Conservation (phyloP, 2,797 vertebrate genomes). For the Bucorvus abyssinicus region DNA sequence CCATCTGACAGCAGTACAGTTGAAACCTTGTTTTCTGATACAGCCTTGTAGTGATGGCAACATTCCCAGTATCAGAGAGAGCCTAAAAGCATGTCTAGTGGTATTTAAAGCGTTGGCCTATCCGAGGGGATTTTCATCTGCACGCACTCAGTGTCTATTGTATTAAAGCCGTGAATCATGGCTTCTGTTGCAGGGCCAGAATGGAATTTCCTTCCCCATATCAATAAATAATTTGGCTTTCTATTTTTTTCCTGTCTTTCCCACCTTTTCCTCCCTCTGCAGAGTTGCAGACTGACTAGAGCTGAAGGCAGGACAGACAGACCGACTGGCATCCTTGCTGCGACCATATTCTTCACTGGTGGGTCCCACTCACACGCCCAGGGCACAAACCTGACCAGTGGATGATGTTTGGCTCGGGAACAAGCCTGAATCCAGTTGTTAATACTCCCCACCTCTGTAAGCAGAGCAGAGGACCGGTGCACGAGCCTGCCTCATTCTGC, state of each 20-base stretch:
- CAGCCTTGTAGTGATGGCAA: neutral
- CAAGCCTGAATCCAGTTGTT: neutral
- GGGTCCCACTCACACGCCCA: neutral
- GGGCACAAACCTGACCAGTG: neutral
- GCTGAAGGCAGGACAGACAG: neutral
- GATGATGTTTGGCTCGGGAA: neutral
- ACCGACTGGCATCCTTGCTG: neutral
- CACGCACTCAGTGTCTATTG: neutral
- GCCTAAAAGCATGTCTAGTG: neutral
- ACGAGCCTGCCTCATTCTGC: neutral
- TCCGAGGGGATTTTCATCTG: constrained; percentile 2
- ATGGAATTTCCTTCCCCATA: constrained; percentile 5
- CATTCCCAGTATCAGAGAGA: constrained; percentile 7
- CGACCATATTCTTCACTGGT: neutral
- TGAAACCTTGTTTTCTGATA: neutral
- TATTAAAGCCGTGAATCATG: neutral
- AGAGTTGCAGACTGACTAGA: neutral
- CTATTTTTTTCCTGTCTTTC: neutral
- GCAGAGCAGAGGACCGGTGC: neutral
- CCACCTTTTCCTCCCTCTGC: neutral
- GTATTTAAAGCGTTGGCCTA: constrained; percentile 17
- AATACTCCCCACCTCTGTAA: neutral
- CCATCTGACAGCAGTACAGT: neutral
- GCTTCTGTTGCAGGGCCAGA: neutral
- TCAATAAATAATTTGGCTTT: constrained; percentile 33